Base-by-base conservation (phyloP, 2,797 vertebrate genomes). In the Amblyopsis hoosieri region DNA sequence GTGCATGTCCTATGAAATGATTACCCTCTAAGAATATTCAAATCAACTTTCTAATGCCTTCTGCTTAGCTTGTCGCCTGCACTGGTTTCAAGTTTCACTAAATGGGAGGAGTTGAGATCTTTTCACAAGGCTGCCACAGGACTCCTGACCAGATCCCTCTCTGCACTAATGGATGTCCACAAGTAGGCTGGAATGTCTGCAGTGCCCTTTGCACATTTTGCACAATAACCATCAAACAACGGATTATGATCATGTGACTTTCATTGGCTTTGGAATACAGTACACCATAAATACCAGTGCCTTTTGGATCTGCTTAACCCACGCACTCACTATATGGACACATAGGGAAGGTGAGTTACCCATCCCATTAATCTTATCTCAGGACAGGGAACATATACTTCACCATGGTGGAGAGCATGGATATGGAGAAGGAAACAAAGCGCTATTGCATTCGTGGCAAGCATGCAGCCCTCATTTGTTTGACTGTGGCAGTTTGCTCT, bases 391-490 rank as follows among this genome's bases (percentile, higher is more conserved):
- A 17, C 52, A 52, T 50, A 11, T 46, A 14, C 14, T 2, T 63
- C 47, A 64, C 33, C 52, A 91, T 89, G 74, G 87, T 94, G 76
- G 83, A 94, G 54, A 85, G 60, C 67, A 86, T 94, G 72, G 87
- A 93, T 57, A 65, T 88, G 14, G 94, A 95, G 11, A 83, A 59
- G 76, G 63, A 74, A 10, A 50, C 85, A 4, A 94, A 94, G 84
- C 84, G 56, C 23, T 94, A 95, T 85, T 95, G 94, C 82, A 93
- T 98, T 45, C 87, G 68, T 29, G 74, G 78, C 5, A 96, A 92
- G 67, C 94, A 97, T 33, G 94, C 87, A 10, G 88, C 84, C 46
- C 72, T 96, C 54, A 94, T 98, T 81, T 96, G 95, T 31, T 90
- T 63, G 0, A 75, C 80, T 0, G 85, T 97, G 65, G 89, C 82